These are phyloP conservation scores for Yponomeuta plumbellus DNA, from an alignment of 2,888 invertebrate genomes.

Conservation along the genomic window DNA sequence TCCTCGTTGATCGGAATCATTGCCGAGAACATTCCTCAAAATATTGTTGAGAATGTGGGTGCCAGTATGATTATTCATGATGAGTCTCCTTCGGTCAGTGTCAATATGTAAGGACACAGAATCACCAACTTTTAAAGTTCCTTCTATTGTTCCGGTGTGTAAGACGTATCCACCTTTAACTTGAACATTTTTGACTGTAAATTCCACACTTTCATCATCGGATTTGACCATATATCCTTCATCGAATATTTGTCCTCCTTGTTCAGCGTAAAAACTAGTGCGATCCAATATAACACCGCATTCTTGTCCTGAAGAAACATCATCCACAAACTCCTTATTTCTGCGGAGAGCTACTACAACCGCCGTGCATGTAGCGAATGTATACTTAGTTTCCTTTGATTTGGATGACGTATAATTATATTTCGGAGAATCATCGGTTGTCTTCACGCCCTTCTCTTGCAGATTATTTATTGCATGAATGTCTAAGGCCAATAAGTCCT, in stretches of 20 bases:
- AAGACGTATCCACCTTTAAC: slow-evolving; percentile 97
- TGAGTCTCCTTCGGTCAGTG: slow-evolving; percentile 85
- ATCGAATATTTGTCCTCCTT: slow-evolving; percentile 99
- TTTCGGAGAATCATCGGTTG: slow-evolving; percentile 94
- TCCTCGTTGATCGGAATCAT: slow-evolving; percentile 96
- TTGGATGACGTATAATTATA: slow-evolving; percentile 88
- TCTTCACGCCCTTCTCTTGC: slow-evolving; percentile 83
- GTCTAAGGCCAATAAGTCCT: slow-evolving; percentile 92
- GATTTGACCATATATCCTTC: slow-evolving; percentile 92
- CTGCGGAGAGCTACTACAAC: slow-evolving; percentile 88
- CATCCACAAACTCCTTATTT: slow-evolving; percentile 89
- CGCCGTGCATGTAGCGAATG: slow-evolving; percentile 82
- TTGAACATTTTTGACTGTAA: slow-evolving; percentile 94
- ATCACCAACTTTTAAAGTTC: slow-evolving; percentile 89
- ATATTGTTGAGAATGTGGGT: slow-evolving; percentile 98
- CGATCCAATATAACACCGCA: slow-evolving; percentile 94
- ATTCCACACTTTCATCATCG: slow-evolving; percentile 91
- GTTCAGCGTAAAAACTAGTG: slow-evolving; percentile 98
- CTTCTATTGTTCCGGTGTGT: slow-evolving; percentile 94
- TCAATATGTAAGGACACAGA: slow-evolving; percentile 88
- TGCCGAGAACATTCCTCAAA: slow-evolving; percentile 90
- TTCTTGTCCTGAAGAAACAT: slow-evolving; percentile 88
- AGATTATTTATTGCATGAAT: slow-evolving; percentile 96
- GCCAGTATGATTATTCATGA: slow-evolving; percentile 99
- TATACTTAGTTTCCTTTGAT: slow-evolving; percentile 83